Base-by-base conservation (phyloP, 2,888 invertebrate species). In the Escarpia spicata region DNA sequence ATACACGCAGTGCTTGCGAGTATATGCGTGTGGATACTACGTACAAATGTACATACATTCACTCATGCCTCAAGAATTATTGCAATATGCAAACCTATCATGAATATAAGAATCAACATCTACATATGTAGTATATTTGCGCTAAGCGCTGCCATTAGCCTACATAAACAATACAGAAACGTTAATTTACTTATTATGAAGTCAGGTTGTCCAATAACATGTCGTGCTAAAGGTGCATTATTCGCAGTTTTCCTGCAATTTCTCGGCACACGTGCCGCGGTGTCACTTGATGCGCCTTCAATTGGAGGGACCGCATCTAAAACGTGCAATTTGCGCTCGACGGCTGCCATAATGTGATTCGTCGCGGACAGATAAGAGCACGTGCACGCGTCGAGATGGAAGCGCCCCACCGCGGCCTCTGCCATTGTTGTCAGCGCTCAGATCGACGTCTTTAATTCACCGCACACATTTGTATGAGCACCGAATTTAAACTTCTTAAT, bases 401-500 rank as follows among this genome's bases (percentile, higher is more conserved):
- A n/a, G 75, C 75, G 75, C 75, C 75, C 75, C 26, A n/a, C 75
- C 6, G 75, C 75, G 75, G 75, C 75, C 19, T 26, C n/a, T n/a
- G 75, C 19, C 75, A 75, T 75, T 75, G 19, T 75, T 75, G 75
- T 75, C 75, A 75, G 75, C 75, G 75, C 75, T 6, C 0, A 6
- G 19, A 15, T 26, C 75, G 75, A 75, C 75, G 75, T 75, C 75
- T 75, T 75, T 75, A 75, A 75, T 75, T 75, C 75, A 75, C 75
- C 75, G 75, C 75, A 75, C 75, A 75, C 75, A 6, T 75, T 75
- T 75, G 75, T 75, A 19, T 75, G 75, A 75, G 75, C 75, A 26
- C 75, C 75, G 75, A 93, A 93, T 93, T 93, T 92, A 92, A 92
- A 92, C 52, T 92, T 92, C 90, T 93, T 93, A 93, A 93, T 93